Evolutionary conservation across 2,113 vertebrate genomes (phyloP).

Genomic region (Girardinichthys multiradiatus): DNA sequence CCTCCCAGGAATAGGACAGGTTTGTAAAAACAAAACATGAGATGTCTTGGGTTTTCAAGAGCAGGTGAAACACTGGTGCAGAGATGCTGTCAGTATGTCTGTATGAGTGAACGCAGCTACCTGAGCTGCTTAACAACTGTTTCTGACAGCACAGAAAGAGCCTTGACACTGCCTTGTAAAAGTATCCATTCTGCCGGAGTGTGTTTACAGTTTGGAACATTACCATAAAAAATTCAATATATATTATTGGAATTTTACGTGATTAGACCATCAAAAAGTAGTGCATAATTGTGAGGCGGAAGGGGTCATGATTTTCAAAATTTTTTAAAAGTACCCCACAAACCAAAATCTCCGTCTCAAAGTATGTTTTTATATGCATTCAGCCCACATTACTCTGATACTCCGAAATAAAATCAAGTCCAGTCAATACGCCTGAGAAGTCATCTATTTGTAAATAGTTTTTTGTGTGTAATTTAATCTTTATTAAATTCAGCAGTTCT

Average conservation of each 20-base stretch:
- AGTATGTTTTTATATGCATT: no score
- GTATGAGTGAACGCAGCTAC: constrained; percentile 24
- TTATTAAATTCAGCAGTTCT: no score
- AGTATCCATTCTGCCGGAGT: not conserved
- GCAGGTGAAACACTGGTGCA: constrained; percentile 7
- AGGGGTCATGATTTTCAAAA: no score
- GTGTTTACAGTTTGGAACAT: not conserved
- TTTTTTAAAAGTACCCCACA: no score
- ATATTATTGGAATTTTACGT: not conserved
- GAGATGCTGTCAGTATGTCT: constrained; percentile 31
- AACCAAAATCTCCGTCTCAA: no score
- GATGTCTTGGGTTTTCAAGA: not conserved
- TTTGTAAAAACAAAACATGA: not conserved
- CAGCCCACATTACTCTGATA: no score
- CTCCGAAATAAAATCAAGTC: not conserved
- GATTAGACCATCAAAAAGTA: not conserved
- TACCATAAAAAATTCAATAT: not conserved
- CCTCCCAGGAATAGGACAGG: not conserved
- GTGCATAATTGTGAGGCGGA: no score
- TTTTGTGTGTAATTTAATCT: not conserved
- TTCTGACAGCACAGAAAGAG: constrained; percentile 51
- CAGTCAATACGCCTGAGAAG: not conserved
- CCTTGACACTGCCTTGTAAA: not conserved
- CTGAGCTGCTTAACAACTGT: constrained; percentile 34
- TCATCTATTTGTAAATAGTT: not conserved